A percentile compares a stretch with the other conserved stretches of the same genome.
These are phyloP conservation scores for Leptonema lineaticorne DNA, from an alignment of 1,140 invertebrate species.

Conservation along the genomic window DNA sequence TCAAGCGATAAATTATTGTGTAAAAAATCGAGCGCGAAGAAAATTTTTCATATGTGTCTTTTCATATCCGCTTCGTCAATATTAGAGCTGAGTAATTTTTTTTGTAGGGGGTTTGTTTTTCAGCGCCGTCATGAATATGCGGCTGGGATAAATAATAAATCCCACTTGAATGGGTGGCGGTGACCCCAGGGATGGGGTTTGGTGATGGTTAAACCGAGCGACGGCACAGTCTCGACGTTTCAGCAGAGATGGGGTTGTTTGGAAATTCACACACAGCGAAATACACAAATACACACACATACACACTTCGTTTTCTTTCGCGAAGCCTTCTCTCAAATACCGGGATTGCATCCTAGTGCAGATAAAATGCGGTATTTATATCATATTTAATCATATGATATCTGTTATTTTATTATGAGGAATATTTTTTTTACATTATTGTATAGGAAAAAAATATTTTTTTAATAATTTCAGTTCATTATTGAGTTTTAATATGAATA, in stretches of 20 bases:
- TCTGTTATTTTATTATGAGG: no score
- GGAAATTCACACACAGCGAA: no score
- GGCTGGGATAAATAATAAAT: slow-evolving; percentile 41
- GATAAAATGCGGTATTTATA: no score
- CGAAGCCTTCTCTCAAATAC: no score
- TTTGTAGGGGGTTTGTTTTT: slow-evolving; percentile 9
- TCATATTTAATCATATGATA: no score
- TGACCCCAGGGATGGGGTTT: background rate
- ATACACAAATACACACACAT: no score
- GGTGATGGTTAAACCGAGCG: background rate
- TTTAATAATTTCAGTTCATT: no score
- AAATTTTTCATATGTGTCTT: slow-evolving; percentile 21
- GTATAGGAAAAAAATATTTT: no score
- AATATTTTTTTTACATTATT: no score
- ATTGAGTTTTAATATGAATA: no score
- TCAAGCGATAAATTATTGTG: background rate
- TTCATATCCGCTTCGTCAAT: slow-evolving; percentile 30
- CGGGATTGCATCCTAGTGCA: slow-evolving; percentile 1
- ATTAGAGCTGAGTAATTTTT: slow-evolving; percentile 25
- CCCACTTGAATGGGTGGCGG: slow-evolving; percentile 36
- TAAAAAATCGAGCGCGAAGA: background rate
- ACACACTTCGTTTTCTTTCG: no score
- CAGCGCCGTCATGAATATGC: slow-evolving; percentile 39
- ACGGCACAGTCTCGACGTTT: background rate
- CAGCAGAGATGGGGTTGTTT: background rate